Evolutionary conservation across 1,140 invertebrate genomes (phyloP).

Genomic region (Euura saliciscinereae): DNA sequence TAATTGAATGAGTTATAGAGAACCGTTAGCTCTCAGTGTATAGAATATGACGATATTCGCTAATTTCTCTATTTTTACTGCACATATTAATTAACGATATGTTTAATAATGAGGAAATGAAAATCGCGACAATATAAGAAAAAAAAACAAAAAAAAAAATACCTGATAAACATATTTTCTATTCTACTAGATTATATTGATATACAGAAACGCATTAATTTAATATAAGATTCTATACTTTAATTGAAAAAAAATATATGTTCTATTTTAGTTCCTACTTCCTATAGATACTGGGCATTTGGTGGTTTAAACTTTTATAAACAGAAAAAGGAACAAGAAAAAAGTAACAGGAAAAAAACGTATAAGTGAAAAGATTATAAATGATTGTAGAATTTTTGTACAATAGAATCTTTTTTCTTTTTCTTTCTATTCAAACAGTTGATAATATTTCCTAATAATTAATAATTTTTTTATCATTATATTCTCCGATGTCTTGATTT

Average conservation of each 20-base stretch:
- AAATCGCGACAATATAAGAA: too few relatives aligned
- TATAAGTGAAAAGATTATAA: slow-evolving; percentile 16
- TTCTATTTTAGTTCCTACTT: slow-evolving; percentile 48
- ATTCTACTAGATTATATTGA: not conserved
- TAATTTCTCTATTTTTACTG: too few relatives aligned
- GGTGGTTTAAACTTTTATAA: slow-evolving; percentile 29
- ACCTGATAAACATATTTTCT: not conserved
- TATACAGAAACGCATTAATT: slow-evolving; percentile 16
- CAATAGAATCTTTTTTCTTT: slow-evolving; percentile 25
- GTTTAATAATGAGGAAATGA: too few relatives aligned
- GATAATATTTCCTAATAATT: slow-evolving; percentile 20
- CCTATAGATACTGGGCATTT: slow-evolving; percentile 40
- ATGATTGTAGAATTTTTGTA: slow-evolving; percentile 29
- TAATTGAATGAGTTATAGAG: too few relatives aligned
- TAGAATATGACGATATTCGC: too few relatives aligned
- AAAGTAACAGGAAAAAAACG: too few relatives aligned
- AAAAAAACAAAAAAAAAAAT: not conserved
- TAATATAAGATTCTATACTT: slow-evolving; percentile 26
- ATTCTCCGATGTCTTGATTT: slow-evolving; percentile 12
- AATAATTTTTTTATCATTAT: not conserved
- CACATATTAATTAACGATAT: too few relatives aligned
- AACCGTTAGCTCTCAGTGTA: too few relatives aligned
- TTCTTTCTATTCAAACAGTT: slow-evolving; percentile 11
- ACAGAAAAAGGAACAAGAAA: slow-evolving; percentile 24
- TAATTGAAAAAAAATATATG: slow-evolving; percentile 33